Evolutionary conservation across 2,113 vertebrate species (phyloP), one percentile per base, ranked within the genome.

Genomic region (Herpailurus yagouaroundi): DNA sequence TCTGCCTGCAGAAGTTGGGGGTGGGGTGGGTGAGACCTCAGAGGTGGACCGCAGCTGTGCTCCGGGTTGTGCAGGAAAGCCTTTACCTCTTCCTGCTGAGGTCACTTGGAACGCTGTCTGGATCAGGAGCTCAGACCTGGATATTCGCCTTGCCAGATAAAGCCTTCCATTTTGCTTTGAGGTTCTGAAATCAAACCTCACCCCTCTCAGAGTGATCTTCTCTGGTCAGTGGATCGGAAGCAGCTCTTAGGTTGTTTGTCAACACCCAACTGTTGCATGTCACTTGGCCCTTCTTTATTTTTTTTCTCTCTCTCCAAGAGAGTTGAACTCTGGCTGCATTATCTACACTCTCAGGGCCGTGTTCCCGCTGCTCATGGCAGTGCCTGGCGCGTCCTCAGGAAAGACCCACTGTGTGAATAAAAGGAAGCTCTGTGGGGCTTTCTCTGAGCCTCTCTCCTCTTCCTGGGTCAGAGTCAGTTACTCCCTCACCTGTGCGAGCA

Each of bases 151-250:
- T 73, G 25, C 86, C 50, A 57, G 80, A 74, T 91, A 69, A 27
- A 41, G 48, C 57, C 77, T 97, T 88, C 76, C 80, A 60, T 80
- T 96, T 95, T 55, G 25, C 83, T 96, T 87, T 90, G 25, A 83
- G 88, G 52, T 79, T 63, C 31, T 80, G 57, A 93, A 45, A 87
- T 48, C 29, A 88, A 82, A 73, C 38, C 13, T 66, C 63, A 41
- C 2, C 27, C 16, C 25, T 7, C 21, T 64, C 23, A 29, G 33
- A 45, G 52, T 69, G 38, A 4, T 23, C 31, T 83, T 87, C 27
- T 21, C 60, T 14, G 45, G 64, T 57, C 33, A 11, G 10, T 10
- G 15, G 3, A 4, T 36, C 60, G 41, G 33, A 68, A 94, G 68
- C 12, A 66, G 48, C 29, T 64, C 16, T 52, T 41, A 16, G 15